These are phyloP conservation scores for Callaeas wilsoni DNA, from an alignment of 2,113 vertebrate species.

Conservation along the genomic window DNA sequence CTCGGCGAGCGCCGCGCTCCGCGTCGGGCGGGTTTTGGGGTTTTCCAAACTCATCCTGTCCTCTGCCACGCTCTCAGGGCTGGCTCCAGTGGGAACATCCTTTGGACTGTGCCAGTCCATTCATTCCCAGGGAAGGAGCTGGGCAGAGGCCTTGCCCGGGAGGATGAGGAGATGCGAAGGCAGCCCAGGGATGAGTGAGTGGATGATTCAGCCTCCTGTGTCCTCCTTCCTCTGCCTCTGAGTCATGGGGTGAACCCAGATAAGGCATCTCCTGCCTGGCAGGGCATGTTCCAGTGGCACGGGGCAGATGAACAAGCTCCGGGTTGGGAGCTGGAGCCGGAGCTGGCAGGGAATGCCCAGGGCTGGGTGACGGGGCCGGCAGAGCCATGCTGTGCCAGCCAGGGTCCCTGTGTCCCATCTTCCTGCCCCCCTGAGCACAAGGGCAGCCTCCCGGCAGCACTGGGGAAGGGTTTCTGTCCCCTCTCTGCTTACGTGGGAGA, in stretches of 20 bases:
- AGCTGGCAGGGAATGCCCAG: neutral
- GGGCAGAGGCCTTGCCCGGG: neutral
- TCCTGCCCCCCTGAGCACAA: neutral
- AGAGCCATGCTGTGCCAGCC: neutral
- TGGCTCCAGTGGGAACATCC: neutral
- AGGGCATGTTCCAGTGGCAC: neutral
- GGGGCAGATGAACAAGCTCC: neutral
- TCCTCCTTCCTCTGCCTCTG: neutral
- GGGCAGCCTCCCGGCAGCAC: neutral
- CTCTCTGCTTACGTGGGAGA: fast-evolving
- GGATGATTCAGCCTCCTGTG: neutral
- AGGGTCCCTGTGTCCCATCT: neutral
- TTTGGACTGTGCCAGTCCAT: fast-evolving
- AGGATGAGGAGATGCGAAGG: neutral
- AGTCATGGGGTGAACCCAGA: neutral
- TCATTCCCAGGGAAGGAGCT: neutral
- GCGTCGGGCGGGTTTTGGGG: fast-evolving
- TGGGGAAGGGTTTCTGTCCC: neutral
- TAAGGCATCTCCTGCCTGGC: neutral
- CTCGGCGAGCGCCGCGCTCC: neutral
- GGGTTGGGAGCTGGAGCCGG: neutral
- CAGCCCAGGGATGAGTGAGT: neutral
- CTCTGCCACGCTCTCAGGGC: fast-evolving
- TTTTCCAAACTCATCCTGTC: neutral
- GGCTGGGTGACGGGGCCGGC: fast-evolving